These are phyloP conservation scores for Synanthedon formicaeformis DNA, from an alignment of 2,888 invertebrate species.

Conservation along the genomic window DNA sequence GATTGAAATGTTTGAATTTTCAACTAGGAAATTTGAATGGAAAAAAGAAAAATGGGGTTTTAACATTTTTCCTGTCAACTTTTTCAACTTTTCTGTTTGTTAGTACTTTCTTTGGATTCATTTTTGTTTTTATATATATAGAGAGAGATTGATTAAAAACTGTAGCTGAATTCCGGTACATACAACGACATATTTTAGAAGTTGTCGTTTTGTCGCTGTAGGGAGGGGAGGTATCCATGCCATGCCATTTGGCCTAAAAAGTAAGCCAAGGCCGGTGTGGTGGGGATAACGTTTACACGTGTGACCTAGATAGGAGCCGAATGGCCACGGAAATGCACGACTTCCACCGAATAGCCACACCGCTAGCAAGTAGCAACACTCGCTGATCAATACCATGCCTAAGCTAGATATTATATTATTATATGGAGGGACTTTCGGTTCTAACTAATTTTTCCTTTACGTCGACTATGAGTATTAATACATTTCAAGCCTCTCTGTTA, in stretches of 20 bases:
- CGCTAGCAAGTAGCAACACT: conserved; percentile 21
- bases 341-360: conserved; percentile 25
- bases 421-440: conserved; percentile 17
- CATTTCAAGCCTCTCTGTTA: not conserved
- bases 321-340: conserved; percentile 45
- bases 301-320: conserved; percentile 65
- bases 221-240: conserved; percentile 44
- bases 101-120: too few species aligned
- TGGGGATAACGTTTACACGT: conserved; percentile 68
- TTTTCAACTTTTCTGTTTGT: too few species aligned
- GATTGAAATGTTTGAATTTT: too few species aligned
- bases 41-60: too few species aligned
- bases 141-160: too few species aligned
- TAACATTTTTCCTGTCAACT: too few species aligned
- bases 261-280: conserved; percentile 68
- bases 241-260: conserved; percentile 48
- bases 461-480: not conserved
- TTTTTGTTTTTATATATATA: too few species aligned
- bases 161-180: too few species aligned
- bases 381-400: conserved; percentile 38
- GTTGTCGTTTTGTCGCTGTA: conserved; percentile 11
- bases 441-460: conserved; percentile 8
- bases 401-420: conserved; percentile 17
- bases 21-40: too few species aligned
- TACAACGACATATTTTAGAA: not conserved